A percentile compares a stretch with the other conserved stretches of the same genome.
phyloP scores from a whole-genome alignment of 2,888 invertebrate genomes.

The Nomada flava region DNA sequence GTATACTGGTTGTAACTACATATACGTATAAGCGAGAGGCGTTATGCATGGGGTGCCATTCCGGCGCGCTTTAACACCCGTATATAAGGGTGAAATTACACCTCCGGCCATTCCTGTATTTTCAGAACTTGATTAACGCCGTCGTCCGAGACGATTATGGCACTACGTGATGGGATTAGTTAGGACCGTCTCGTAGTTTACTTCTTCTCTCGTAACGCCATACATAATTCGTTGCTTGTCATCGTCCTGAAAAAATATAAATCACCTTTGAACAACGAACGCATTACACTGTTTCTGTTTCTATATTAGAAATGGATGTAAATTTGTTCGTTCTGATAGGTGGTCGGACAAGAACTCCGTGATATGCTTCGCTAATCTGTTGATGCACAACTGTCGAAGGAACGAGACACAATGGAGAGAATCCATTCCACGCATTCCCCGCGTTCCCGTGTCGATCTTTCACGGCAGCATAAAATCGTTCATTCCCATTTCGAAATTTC shows the following conservation, averaged over 20 bases:
- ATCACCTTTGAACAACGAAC: too few species aligned
- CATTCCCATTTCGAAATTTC: constrained; percentile 72
- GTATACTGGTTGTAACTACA: constrained; percentile 51
- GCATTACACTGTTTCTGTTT: too few species aligned
- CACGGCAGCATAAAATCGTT: constrained; percentile 70
- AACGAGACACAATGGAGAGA: constrained; percentile 27
- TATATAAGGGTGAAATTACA: constrained; percentile 77
- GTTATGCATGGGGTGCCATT: constrained; percentile 78
- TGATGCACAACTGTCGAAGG: constrained; percentile 44
- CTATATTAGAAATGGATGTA: not conserved
- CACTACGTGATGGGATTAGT: constrained; percentile 70
- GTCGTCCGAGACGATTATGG: constrained; percentile 71
- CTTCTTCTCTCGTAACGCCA: constrained; percentile 45
- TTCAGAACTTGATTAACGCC: constrained; percentile 78
- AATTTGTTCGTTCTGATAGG: constrained; percentile 2
- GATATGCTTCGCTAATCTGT: constrained; percentile 37
- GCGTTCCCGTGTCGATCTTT: constrained; percentile 56
- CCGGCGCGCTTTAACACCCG: constrained; percentile 76
- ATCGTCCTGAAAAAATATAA: not conserved
- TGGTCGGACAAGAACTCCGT: not conserved
- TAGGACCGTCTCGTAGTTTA: constrained; percentile 52
- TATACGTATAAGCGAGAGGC: constrained; percentile 50
- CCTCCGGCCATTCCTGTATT: constrained; percentile 74
- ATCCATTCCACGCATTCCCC: constrained; percentile 23
- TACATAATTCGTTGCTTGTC: constrained; percentile 15